Percentiles rank a stretch among this genome's conserved stretches.
phyloP scores from a whole-genome alignment of 2,888 invertebrate species.

The Adelphocoris suturalis region DNA sequence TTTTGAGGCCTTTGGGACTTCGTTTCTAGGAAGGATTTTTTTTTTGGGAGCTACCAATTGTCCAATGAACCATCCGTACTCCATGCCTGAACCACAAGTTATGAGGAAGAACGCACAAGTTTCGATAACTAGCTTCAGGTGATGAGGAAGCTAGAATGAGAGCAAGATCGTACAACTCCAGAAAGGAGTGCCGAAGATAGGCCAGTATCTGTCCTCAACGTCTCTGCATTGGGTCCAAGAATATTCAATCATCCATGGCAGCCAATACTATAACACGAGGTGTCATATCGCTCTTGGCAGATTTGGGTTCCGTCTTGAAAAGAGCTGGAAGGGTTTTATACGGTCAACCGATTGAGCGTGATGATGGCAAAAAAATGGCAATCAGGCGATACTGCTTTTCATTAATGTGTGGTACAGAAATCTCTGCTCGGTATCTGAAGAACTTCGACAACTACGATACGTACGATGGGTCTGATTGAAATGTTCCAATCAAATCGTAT shows the following conservation, averaged over 20 bases:
- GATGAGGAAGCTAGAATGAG: too few species aligned
- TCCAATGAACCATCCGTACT: not conserved
- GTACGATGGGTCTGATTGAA: too few species aligned
- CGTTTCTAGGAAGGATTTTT: too few species aligned
- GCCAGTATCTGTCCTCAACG: not conserved
- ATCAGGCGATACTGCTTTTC: not conserved
- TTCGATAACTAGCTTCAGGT: too few species aligned
- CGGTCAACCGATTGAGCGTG: not conserved
- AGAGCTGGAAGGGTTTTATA: not conserved
- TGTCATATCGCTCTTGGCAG: not conserved
- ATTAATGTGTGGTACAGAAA: too few species aligned
- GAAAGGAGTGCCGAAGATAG: not conserved
- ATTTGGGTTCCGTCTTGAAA: not conserved
- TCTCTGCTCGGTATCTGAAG: too few species aligned
- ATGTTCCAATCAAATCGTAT: too few species aligned
- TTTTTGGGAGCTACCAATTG: too few species aligned
- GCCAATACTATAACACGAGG: not conserved
- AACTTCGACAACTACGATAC: too few species aligned
- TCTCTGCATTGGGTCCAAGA: constrained; percentile 8
- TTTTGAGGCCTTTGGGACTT: too few species aligned
- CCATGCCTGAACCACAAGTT: not conserved
- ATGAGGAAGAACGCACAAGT: too few species aligned
- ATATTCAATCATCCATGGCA: not conserved
- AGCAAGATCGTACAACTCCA: not conserved
- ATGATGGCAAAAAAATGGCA: not conserved